Evolutionary conservation across 2,113 vertebrate species (phyloP), one percentile per base, ranked within the genome.

Genomic region (Grammomys surdaster): DNA sequence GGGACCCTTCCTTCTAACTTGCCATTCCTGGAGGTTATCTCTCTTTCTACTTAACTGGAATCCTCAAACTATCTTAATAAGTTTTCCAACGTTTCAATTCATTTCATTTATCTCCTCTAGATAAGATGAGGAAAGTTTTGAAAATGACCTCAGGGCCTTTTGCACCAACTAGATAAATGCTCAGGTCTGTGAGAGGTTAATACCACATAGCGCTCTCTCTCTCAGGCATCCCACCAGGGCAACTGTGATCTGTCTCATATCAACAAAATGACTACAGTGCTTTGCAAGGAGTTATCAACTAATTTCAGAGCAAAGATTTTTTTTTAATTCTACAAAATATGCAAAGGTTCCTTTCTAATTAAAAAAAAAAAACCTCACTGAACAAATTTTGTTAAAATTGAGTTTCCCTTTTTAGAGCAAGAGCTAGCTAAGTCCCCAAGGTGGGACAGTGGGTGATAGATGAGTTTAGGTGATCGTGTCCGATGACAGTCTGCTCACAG

Each of bases 101-200:
- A 94, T 97, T 97, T 96, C 88, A 54, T 93, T 97, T 97, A 96
- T 97, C 95, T 96, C 93, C 91, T 94, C 93, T 67, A 95, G 90
- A 95, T 93, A 94, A 96, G 78, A 88, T 88, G 43, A 86, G 4
- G 43, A 85, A 90, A 90, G 85, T 84, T 88, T 95, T 96, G 3
- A 93, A 93, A 95, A 96, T 94, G 86, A 89, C 89, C 92, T 91
- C 51, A 48, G 86, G 72, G 86, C 36, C 78, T 10, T 93, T 90
- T 91, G 92, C 82, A 72, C 87, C 77, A 72, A 76, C 48, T 69
- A 69, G 92, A 94, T 90, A 93, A 95, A 75, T 65, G 63, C 56
- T 31, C 36, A 65, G 5, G 77, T 33, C 82, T 65, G 22, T 46
- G 73, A 81, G 92, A 96, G 93, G 77, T 8, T 43, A 82, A 88